phyloP scores from a whole-genome alignment of 2,113 vertebrate species.

The Silurus meridionalis region DNA sequence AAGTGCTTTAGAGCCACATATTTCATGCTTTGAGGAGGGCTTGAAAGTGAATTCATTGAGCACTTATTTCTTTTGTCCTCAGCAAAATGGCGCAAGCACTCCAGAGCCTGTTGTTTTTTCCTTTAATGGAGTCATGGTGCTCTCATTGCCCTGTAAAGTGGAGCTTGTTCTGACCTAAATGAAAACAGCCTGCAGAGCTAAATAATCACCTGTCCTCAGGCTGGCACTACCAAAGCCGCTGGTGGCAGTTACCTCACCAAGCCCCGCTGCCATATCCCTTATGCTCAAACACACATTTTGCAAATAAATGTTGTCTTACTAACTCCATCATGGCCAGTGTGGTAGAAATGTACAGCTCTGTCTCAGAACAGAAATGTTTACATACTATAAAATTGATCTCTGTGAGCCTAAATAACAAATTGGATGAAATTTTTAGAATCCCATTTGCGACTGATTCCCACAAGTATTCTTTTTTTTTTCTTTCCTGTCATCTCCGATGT shows the following conservation, averaged over 20 bases:
- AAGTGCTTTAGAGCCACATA: constrained; percentile 25
- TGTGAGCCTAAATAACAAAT: constrained; percentile 71
- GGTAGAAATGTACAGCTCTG: constrained; percentile 45
- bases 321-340: constrained; percentile 54
- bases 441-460: constrained; percentile 77
- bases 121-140: constrained; percentile 57
- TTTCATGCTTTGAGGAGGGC: constrained; percentile 39
- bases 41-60: constrained; percentile 42
- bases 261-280: background rate
- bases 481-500: constrained; percentile 75
- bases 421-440: constrained; percentile 78
- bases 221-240: constrained; percentile 46
- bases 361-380: constrained; percentile 59
- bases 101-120: constrained; percentile 53
- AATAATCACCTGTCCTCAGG: constrained; percentile 56
- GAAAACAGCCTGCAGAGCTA: constrained; percentile 56
- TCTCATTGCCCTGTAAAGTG: constrained; percentile 57
- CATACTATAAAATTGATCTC: constrained; percentile 69
- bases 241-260: constrained; percentile 27
- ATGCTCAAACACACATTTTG: background rate
- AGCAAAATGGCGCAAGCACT: constrained; percentile 39
- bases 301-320: no score
- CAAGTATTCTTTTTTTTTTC: constrained; percentile 71
- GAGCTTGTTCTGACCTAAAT: constrained; percentile 58
- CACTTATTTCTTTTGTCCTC: constrained; percentile 50